phyloP scores from a whole-genome alignment of 2,888 invertebrate species.

The Leptogaster cylindrica region DNA sequence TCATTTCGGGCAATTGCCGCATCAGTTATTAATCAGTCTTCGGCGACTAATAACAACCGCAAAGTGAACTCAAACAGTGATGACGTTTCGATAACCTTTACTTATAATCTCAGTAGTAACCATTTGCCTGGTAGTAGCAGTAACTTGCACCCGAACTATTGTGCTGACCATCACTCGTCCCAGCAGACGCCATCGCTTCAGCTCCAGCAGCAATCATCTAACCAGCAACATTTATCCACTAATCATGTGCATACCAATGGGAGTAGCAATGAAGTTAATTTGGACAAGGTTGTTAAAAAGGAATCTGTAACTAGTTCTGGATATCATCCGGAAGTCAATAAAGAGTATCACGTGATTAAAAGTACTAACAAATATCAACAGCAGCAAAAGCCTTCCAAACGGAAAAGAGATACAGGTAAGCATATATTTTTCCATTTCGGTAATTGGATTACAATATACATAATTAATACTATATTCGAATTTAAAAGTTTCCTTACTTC shows the following conservation, averaged over 20 bases:
- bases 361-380: conserved; percentile 50
- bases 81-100: conserved; percentile 48
- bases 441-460: background rate
- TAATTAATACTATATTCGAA: background rate
- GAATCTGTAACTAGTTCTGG: conserved; percentile 42
- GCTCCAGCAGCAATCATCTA: conserved; percentile 39
- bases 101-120: conserved; percentile 45
- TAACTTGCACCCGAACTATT: conserved; percentile 45
- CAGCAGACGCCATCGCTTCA: conserved; percentile 1
- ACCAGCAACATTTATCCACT: conserved; percentile 27
- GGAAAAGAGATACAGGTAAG: conserved; percentile 53
- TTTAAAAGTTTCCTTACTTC: background rate
- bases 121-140: conserved; percentile 42
- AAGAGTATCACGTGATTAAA: conserved; percentile 48
- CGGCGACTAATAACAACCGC: conserved; percentile 16
- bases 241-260: conserved; percentile 37
- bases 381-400: conserved; percentile 50
- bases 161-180: conserved; percentile 36
- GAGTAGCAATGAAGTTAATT: conserved; percentile 44
- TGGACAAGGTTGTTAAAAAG: conserved; percentile 47
- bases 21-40: background rate
- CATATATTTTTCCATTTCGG: background rate
- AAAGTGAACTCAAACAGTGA: conserved; percentile 42
- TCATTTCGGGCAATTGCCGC: background rate
- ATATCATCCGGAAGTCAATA: conserved; percentile 42